Percentiles rank a stretch among this genome's conserved stretches.
Evolutionary conservation across 1,140 invertebrate genomes (phyloP).

Genomic region (Cyclina sinensis): DNA sequence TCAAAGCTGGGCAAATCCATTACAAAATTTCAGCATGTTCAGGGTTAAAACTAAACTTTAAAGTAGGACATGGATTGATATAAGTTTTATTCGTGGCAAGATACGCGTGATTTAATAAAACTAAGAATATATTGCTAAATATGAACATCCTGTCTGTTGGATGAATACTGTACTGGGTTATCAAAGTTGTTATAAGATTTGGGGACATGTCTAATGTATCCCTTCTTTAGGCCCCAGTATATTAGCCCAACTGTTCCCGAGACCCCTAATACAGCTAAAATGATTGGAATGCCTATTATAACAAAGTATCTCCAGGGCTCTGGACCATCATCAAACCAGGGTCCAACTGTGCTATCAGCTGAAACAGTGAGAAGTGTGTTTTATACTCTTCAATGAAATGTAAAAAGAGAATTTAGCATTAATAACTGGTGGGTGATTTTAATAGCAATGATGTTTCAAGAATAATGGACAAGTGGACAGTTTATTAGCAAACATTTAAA

Average conservation of each 20-base stretch:
- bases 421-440: too few relatives aligned
- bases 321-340: constrained; percentile 21
- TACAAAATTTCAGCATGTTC: too few relatives aligned
- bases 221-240: constrained; percentile 60
- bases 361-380: background rate
- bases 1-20: too few relatives aligned
- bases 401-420: too few relatives aligned
- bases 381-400: too few relatives aligned
- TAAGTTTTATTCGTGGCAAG: too few relatives aligned
- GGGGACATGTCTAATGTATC: constrained; percentile 55
- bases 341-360: constrained; percentile 29
- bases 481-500: too few relatives aligned
- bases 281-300: constrained; percentile 58
- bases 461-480: too few relatives aligned
- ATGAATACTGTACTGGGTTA: constrained; percentile 43
- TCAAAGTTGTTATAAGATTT: constrained; percentile 58
- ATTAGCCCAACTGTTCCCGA: constrained; percentile 5
- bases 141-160: constrained; percentile 30
- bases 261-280: constrained; percentile 43
- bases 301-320: constrained; percentile 39
- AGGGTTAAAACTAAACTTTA: too few relatives aligned
- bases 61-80: too few relatives aligned
- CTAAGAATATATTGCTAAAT: background rate
- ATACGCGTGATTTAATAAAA: too few relatives aligned
- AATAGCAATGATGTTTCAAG: too few relatives aligned